phyloP scores from a whole-genome alignment of 2,797 vertebrate genomes.

The Hafferia zeledoni region DNA sequence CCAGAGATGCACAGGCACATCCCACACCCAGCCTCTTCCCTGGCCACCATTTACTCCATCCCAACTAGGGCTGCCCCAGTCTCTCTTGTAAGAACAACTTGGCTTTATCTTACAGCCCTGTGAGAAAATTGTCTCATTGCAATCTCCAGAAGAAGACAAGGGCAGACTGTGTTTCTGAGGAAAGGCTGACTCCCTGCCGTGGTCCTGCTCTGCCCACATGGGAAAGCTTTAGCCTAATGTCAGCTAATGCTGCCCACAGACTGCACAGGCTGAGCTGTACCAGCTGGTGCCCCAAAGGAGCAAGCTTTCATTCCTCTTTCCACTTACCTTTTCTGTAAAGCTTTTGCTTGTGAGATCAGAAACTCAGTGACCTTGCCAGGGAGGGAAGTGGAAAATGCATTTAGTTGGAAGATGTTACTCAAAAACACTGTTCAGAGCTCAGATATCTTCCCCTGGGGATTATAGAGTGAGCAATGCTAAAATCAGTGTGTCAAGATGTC shows the following conservation, averaged over 20 bases:
- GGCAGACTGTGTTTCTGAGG: neutral
- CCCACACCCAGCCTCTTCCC: neutral
- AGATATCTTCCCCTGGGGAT: constrained; percentile 16
- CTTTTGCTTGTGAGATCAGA: constrained; percentile 33
- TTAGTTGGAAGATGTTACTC: constrained; percentile 45
- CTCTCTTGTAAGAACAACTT: neutral
- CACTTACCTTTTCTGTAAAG: constrained; percentile 13
- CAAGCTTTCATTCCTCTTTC: neutral
- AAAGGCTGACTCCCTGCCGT: neutral
- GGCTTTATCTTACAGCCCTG: neutral
- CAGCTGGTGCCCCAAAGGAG: neutral
- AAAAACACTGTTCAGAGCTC: constrained; percentile 15
- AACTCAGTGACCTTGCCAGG: constrained; percentile 33
- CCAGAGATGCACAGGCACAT: accelerated
- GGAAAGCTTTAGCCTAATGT: neutral
- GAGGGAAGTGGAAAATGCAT: constrained; percentile 23
- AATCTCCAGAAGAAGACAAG: neutral
- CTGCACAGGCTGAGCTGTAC: neutral
- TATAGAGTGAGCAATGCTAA: constrained; percentile 15
- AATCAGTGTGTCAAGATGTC: constrained; percentile 52
- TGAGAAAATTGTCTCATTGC: neutral
- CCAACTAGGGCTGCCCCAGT: neutral
- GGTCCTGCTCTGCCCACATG: neutral
- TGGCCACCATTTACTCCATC: neutral
- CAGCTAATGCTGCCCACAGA: neutral